These are phyloP conservation scores for Pleuronectes platessa DNA, from an alignment of 2,113 vertebrate genomes.

Conservation along the genomic window DNA sequence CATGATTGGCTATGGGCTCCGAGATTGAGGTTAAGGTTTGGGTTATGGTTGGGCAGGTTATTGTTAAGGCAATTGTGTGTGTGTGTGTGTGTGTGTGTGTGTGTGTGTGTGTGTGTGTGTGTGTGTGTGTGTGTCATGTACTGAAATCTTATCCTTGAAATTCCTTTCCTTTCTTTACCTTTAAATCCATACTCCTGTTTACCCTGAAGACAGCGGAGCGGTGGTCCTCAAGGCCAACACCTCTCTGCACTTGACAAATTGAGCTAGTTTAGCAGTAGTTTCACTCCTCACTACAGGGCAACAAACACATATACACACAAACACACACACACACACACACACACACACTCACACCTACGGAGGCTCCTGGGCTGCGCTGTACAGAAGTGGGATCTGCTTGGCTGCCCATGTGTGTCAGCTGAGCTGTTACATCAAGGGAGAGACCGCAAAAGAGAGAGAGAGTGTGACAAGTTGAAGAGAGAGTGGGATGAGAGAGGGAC, in stretches of 20 bases:
- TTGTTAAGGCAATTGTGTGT: not conserved
- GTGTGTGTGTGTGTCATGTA: not conserved
- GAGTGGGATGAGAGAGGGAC: slow-evolving; percentile 39
- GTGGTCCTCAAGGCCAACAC: slow-evolving; percentile 66
- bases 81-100: slow-evolving; percentile 12
- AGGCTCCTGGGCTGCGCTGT: slow-evolving; percentile 50
- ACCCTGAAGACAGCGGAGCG: slow-evolving; percentile 56
- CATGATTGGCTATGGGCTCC: too few relatives aligned
- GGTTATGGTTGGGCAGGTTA: not conserved
- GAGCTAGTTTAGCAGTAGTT: slow-evolving; percentile 75
- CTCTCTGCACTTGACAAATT: slow-evolving; percentile 79
- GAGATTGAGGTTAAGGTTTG: too few relatives aligned
- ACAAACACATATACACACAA: slow-evolving; percentile 25
- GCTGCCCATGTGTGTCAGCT: slow-evolving; percentile 71
- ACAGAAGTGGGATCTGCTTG: slow-evolving; percentile 72
- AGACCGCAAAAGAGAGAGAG: slow-evolving; percentile 27
- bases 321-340: slow-evolving; percentile 25
- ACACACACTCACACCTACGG: slow-evolving; percentile 39
- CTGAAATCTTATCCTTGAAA: slow-evolving; percentile 6
- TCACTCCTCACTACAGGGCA: slow-evolving; percentile 69
- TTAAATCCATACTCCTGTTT: slow-evolving; percentile 37
- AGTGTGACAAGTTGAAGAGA: slow-evolving; percentile 55
- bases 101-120: slow-evolving; percentile 9
- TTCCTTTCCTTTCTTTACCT: slow-evolving; percentile 9
- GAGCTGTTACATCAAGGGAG: slow-evolving; percentile 68